Conservation (phyloP, 2,888 invertebrate genomes). For the Acanthacorydalis orientalis region DNA sequence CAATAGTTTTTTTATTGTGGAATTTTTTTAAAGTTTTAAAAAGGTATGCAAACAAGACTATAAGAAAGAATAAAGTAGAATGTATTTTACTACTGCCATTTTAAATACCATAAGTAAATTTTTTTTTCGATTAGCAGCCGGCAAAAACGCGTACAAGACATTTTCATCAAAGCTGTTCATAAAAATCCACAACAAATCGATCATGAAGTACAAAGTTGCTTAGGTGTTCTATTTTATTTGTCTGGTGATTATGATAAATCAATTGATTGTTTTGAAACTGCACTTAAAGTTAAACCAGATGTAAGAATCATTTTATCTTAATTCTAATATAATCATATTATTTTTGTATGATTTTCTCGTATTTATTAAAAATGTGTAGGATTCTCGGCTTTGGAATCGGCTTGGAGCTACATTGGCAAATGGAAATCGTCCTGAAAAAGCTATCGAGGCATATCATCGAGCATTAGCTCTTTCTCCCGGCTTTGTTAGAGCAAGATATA, state of each 20-base stretch:
- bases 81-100: no score
- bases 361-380: conserved; percentile 30
- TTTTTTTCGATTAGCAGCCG: conserved; percentile 24
- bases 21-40: conserved; percentile 4
- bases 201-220: conserved; percentile 74
- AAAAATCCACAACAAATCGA: conserved; percentile 58
- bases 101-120: no score
- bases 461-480: conserved; percentile 87
- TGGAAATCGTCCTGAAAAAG: conserved; percentile 86
- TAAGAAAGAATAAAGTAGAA: no score
- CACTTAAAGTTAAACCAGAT: conserved; percentile 63
- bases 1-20: neutral
- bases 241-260: conserved; percentile 92
- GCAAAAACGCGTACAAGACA: conserved; percentile 49
- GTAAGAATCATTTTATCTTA: conserved; percentile 25
- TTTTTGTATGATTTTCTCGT: neutral
- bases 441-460: conserved; percentile 86
- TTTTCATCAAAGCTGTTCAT: conserved; percentile 67
- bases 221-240: conserved; percentile 90
- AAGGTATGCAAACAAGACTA: conserved; percentile 2
- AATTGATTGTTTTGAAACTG: conserved; percentile 86
- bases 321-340: neutral
- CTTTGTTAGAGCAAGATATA: conserved; percentile 91
- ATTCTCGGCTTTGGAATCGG: conserved; percentile 92
- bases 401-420: conserved; percentile 95